Base-by-base conservation (phyloP, 2,888 invertebrate genomes). In the Ceraclea dissimilis region DNA sequence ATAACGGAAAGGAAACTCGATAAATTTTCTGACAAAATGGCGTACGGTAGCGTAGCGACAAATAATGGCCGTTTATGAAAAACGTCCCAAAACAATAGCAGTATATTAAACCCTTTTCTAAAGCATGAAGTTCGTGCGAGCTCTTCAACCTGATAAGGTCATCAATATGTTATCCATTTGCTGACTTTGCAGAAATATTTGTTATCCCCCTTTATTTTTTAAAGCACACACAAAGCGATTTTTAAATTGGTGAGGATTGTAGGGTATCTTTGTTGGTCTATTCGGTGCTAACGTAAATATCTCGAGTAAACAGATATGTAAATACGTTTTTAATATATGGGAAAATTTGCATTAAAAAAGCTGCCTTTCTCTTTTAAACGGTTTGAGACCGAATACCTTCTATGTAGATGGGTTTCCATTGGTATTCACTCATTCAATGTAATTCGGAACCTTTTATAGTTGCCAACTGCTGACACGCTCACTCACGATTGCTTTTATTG, bases 1-100 rank as follows among this genome's bases (percentile, higher is more conserved):
- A 13, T 39, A 39, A 39, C 39, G 39, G 39, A 39, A 39, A 39
- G 39, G 13, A 13, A 13, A 39, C 39, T 39, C 39, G 39, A 39
- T 39, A 39, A 39, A 39, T 39, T 39, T 39, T 39, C 39, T n/a
- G 16, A 39, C 39, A 39, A 39, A 39, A 39, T 39, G 39, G 39
- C 39, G 39, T 39, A 39, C n/a, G n/a, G 39, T 39, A 16, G 39
- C 39, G 39, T 39, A 39, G 39, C 39, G 39, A 39, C 39, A 39
- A 39, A 39, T 39, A 39, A 39, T 39, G 13, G 39, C 13, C 39
- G 13, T 16, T 39, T 39, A 39, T 39, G 39, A 39, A 39, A 39
- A 39, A 26, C 26, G 26, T 26, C 26, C 26, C 26, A 26, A 26
- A 26, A 39, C 39, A 39, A 39, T 8, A 16, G 39, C 39, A 39